Evolutionary conservation across 2,797 vertebrate genomes (phyloP), one percentile per base, ranked within the genome.

Genomic region (Melanotaenia boesemani): DNA sequence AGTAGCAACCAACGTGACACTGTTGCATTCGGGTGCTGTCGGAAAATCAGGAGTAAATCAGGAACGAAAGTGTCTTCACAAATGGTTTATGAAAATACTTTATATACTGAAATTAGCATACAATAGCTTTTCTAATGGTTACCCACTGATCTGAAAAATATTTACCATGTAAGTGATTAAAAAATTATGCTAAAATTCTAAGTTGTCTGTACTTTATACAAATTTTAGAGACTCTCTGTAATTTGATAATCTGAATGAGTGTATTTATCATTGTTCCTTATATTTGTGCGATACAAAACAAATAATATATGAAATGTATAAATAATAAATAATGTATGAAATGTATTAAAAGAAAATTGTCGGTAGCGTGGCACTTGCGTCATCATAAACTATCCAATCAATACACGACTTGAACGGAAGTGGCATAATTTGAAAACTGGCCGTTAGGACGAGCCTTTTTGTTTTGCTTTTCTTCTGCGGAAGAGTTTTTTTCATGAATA

Each of bases 361-460:
- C 15, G 24, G 13, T 10, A 16, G 16, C 6, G 5, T 8, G 28
- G 15, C 6, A 16, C 15, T 9, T 30, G 46, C 71, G 72, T 86
- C 69, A 69, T 12, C 44, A 44, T 3, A 55, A 84, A 70, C 58
- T n/a, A 80, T 1, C 96, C 95, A 96, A 96, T 96, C 86, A 89
- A 10, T 56, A 28, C 18, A 0, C 63, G 57, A 1, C 5, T 37
- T 67, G 9, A 18, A 22, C 61, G 90, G 87, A 92, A 83, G 86
- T 77, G 77, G 76, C 60, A 74, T 46, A 92, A 7, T 96, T 97
- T 96, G 93, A 97, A 97, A 94, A 74, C 79, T 70, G 67, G 13
- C 74, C 64, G 85, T 85, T 78, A 67, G n/a, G 12, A 15, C 16
- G 32, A 73, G 26, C 2, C 11, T 20, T 66, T 76, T 4, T 12